Evolutionary conservation across 2,113 vertebrate species (phyloP).

Genomic region (Oxygymnocypris stewartii): DNA sequence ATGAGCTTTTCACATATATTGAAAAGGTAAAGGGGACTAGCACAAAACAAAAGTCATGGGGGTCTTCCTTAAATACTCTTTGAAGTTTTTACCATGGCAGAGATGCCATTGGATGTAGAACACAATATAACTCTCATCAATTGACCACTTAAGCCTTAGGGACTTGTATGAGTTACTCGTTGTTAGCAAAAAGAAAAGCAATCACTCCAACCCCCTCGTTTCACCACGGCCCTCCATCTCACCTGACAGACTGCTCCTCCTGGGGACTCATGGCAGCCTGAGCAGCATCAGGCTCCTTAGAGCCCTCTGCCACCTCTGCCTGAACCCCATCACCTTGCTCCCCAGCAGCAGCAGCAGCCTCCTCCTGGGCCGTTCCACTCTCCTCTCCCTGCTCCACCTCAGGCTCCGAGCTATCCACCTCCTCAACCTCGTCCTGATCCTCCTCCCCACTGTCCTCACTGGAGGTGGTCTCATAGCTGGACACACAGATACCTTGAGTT

Average conservation of each 20-base stretch:
- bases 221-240: conserved; percentile 53
- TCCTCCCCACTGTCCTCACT: conserved; percentile 93
- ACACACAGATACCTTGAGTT: conserved; percentile 49
- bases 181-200: not conserved
- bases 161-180: not conserved
- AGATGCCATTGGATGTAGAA: not conserved
- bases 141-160: too few relatives aligned
- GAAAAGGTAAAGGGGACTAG: not conserved
- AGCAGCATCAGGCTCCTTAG: conserved; percentile 60
- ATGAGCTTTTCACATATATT: conserved; percentile 3
- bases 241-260: conserved; percentile 69
- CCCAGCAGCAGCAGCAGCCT: conserved; percentile 61
- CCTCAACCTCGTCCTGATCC: conserved; percentile 74
- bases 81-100: not conserved
- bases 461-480: conserved; percentile 93
- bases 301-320: conserved; percentile 55
- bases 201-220: not conserved
- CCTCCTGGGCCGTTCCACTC: conserved; percentile 67
- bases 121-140: not conserved
- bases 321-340: conserved; percentile 57
- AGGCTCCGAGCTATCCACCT: conserved; percentile 65
- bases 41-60: not conserved
- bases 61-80: not conserved
- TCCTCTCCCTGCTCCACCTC: conserved; percentile 77
- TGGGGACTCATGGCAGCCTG: conserved; percentile 60